Conservation (phyloP, 2,797 vertebrate species). For the Tangara arthus region DNA sequence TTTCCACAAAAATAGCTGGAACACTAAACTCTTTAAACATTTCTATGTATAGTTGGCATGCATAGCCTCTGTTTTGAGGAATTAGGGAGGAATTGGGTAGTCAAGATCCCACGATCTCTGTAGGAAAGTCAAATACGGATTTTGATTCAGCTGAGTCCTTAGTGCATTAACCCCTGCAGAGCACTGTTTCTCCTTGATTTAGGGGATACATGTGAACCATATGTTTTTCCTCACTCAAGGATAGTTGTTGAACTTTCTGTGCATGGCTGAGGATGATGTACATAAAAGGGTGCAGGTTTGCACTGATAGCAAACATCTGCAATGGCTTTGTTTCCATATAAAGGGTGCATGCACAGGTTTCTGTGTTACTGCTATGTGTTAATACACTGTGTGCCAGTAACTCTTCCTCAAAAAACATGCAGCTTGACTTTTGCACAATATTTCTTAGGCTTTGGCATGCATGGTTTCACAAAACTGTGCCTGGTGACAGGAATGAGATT, state of each 20-base stretch:
- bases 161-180: background rate
- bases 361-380: background rate
- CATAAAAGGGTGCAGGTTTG: background rate
- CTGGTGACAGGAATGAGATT: background rate
- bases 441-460: background rate
- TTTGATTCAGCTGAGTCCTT: background rate
- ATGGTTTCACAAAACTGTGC: background rate
- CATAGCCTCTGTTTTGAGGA: background rate
- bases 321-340: background rate
- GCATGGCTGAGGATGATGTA: background rate
- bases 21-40: background rate
- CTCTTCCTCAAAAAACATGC: background rate
- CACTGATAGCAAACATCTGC: background rate
- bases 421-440: background rate
- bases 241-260: background rate
- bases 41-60: background rate
- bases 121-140: background rate
- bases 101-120: background rate
- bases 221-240: background rate
- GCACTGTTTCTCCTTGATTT: background rate
- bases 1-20: background rate
- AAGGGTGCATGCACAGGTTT: background rate
- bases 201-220: fast-evolving
- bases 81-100: background rate
- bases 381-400: background rate